Base-by-base conservation (phyloP, 2,888 invertebrate species). In the Shargacucullia verbasci region DNA sequence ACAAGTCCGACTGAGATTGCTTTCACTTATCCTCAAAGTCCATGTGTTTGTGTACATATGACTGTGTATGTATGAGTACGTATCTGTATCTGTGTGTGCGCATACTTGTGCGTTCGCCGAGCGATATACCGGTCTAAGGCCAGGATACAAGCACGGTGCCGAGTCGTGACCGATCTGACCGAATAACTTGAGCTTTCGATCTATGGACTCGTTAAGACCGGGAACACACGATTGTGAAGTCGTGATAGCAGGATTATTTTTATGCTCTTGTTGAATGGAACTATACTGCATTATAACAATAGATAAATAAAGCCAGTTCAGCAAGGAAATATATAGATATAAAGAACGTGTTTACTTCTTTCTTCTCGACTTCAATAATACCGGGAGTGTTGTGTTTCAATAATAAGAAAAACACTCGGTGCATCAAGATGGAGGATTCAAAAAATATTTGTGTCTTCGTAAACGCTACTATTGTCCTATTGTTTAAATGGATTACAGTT, bases 111-210 rank as follows among this genome's bases (percentile, higher is more conserved):
- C 65, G 64, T 56, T 60, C 68, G 84, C 76, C 85, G 82, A 88
- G 81, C 86, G 82, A 84, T 79, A 84, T 87, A 73, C 69, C 61
- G 59, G 80, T 71, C 54, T 49, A 67, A 67, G 71, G 57, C 58
- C 58, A 68, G 69, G 64, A 59, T 35, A 74, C 55, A 41, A 60
- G 60, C 67, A 62, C 62, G 54, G 38, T 37, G 45, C 38, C 10
- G 48, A 45, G 56, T 70, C 75, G 76, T 77, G 75, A 61, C 62
- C 48, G 34, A 55, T 65, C 48, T 69, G 76, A 62, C 73, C 73
- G 64, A 73, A 57, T 68, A 72, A 65, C 59, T 72, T 49, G 13
- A 54, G 58, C 65, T 65, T 65, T 75, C 58, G 53, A 64, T 73
- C 49, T 45, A 53, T 29, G 55, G 39, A 50, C 55, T 47, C 31